Evolutionary conservation across 1,140 invertebrate species (phyloP), one percentile per base, ranked within the genome.

Genomic region (Chelonus insularis): DNA sequence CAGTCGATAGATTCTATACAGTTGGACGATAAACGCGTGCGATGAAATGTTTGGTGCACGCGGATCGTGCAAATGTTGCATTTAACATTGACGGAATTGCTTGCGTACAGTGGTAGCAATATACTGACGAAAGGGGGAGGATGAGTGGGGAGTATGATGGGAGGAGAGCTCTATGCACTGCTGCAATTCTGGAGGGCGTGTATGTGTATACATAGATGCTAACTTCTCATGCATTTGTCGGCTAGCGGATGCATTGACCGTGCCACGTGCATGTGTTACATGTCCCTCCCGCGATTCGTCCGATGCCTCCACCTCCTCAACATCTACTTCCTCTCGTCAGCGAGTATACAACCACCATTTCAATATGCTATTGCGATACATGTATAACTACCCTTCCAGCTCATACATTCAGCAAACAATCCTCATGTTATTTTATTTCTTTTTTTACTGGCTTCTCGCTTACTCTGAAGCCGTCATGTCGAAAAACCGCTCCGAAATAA

Each of bases 221-320:
- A 39, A 36, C n/a, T 29, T 55, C 32, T 39, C 52, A 11, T 55
- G 45, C 57, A 62, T 61, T 51, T 62, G 58, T 43, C 29, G 43
- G 50, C 29, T 18, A 68, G 67, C 70, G 72, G 67, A 76, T 76
- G 73, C 78, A 76, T 72, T 72, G 78, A 72, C 74, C 74, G 70
- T 78, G 77, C 74, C 78, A 76, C 67, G 71, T 76, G 77, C 79
- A 79, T 75, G 74, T 80, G 78, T 80, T 78, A 79, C 75, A 75
- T 56, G 60, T 62, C 36, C 20, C 57, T 55, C 29, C 23, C 34
- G 4, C 56, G 16, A 60, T 71, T 68, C 68, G 66, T 67, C 57
- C 63, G 34, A 43, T 36, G 11, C 36, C 21, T 72, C 69, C 60
- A 67, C 58, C 64, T 51, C 57, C 51, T 64, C 61, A 32, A 47